Base-by-base conservation (phyloP, 1,140 invertebrate genomes). In the Rhizoglyphus robini region DNA sequence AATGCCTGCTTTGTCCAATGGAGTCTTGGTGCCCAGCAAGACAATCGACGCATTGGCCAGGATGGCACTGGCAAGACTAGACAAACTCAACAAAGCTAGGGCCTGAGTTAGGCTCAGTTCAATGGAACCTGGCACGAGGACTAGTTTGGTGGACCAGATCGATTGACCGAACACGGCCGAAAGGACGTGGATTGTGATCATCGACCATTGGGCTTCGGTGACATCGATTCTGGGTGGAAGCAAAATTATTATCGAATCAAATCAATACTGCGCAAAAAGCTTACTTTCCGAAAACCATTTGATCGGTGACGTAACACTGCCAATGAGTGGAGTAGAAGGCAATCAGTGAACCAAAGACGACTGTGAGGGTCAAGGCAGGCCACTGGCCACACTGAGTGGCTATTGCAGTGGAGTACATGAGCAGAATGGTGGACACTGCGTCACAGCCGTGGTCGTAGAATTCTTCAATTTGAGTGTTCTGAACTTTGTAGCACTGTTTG, bases 301-400 rank as follows among this genome's bases (percentile, higher is more conserved):
- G 86, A 61, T 88, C 88, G 79, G 78, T 96, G 27, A 97, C 93
- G 79, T 98, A 99, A 0, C 93, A 94, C 75, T 96, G 93, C 96
- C 96, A 99, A 77, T 99, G 96, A 2, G 96, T 95, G 76, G 88
- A 90, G 78, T 99, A 99, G 78, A 99, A 99, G 51, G 98, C 77
- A 15, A 88, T 86, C 76, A 95, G 87, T 20, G 91, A 90, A 76
- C 87, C 86, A 74, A 97, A 91, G 77, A 88, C 90, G 78, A 88
- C 87, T 74, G 92, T 88, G 79, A 97, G 91, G 82, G 97, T 87
- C 84, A 90, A 89, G 48, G 84, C 85, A 31, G 91, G 90, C 76
- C 89, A 86, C 71, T 86, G 81, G 2, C 95, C 96, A 64, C 97
- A 77, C 72, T 91, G 86, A 62, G 96, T 85, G 54, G 92, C 86